Percentiles rank a stretch among this genome's conserved stretches.
These are phyloP conservation scores for Helleia helle DNA, from an alignment of 2,888 invertebrate species.

Conservation along the genomic window DNA sequence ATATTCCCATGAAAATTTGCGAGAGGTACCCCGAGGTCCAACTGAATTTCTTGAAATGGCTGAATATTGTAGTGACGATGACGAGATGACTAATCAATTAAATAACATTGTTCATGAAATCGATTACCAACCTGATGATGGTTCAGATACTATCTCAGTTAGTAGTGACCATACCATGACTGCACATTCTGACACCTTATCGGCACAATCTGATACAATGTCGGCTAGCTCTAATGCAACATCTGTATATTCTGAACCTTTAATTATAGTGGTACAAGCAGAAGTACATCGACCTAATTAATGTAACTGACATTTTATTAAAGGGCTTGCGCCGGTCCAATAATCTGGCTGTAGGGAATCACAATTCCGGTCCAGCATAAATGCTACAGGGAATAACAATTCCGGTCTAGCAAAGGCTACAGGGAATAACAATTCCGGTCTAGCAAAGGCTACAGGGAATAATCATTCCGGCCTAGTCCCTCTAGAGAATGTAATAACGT, in stretches of 20 bases:
- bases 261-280: background rate
- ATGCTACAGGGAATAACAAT: too few relatives aligned
- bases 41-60: slow-evolving; percentile 17
- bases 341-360: background rate
- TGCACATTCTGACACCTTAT: slow-evolving; percentile 11
- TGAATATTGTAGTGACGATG: slow-evolving; percentile 8
- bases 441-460: too few relatives aligned
- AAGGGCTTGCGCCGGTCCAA: background rate
- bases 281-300: background rate
- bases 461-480: background rate
- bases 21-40: slow-evolving; percentile 17
- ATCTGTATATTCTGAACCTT: background rate
- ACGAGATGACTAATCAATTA: too few relatives aligned
- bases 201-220: background rate
- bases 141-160: slow-evolving; percentile 1
- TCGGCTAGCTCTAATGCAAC: background rate
- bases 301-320: background rate
- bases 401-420: too few relatives aligned
- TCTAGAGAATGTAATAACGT: background rate
- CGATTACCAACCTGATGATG: background rate
- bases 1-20: slow-evolving; percentile 20
- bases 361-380: background rate
- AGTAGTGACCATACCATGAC: slow-evolving; percentile 12
- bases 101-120: too few relatives aligned
- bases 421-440: too few relatives aligned